Conservation (phyloP, 2,888 invertebrate genomes). For the Drosophila nr. fundita region DNA sequence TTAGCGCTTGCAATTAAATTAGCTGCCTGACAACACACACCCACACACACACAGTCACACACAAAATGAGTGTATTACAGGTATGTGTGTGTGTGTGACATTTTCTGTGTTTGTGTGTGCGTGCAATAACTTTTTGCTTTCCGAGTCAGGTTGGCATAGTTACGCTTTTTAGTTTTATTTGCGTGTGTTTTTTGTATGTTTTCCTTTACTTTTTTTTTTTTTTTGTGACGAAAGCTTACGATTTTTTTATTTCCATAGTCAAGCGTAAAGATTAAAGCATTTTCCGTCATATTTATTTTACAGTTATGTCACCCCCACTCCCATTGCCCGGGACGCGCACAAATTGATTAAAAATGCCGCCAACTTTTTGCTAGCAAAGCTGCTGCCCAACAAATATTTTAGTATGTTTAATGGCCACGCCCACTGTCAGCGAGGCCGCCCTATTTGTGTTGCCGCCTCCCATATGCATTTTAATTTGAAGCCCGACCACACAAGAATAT, state of each 20-base stretch:
- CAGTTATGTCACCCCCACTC: constrained; percentile 17
- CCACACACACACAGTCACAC: constrained; percentile 18
- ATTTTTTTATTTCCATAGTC: constrained; percentile 20
- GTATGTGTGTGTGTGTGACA: neutral
- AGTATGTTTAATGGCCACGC: constrained; percentile 55
- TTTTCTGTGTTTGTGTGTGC: constrained; percentile 10
- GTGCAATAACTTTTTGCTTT: constrained; percentile 43
- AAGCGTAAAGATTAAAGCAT: constrained; percentile 51
- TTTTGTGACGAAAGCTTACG: constrained; percentile 40
- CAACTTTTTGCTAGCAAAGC: constrained; percentile 40
- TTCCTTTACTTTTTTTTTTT: constrained; percentile 15
- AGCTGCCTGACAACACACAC: constrained; percentile 49
- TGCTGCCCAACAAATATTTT: constrained; percentile 58
- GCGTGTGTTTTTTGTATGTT: neutral
- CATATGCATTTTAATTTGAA: constrained; percentile 63
- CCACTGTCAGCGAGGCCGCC: constrained; percentile 20
- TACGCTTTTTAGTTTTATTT: constrained; percentile 19
- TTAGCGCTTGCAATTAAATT: constrained; percentile 69
- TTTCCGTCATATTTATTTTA: constrained; percentile 55
- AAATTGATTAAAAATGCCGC: constrained; percentile 74
- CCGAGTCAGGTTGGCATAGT: constrained; percentile 51
- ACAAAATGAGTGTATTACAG: neutral
- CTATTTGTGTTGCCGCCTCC: constrained; percentile 57
- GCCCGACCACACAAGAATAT: constrained; percentile 47
- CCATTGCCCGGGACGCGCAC: constrained; percentile 11